Percentiles rank a stretch among this genome's conserved stretches.
Conservation (phyloP, 2,888 invertebrate genomes). For the Polia nebulosa region DNA sequence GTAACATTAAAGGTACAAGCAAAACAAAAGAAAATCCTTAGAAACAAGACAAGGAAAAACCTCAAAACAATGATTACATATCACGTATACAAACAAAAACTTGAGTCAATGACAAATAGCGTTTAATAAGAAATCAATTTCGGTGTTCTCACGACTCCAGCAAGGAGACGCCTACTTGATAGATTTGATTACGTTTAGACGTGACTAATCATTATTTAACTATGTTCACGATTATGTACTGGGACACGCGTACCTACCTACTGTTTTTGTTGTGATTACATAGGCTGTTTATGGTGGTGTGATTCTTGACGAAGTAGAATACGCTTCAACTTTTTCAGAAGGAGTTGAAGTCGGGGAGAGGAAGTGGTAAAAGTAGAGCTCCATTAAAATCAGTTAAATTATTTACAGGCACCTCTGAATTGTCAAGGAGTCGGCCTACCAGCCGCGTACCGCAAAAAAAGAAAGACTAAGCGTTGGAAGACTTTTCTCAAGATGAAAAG, state of each 20-base stretch:
- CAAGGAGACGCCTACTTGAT: constrained; percentile 65
- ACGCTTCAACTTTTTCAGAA: too few relatives aligned
- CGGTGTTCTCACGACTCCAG: constrained; percentile 71
- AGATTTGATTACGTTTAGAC: constrained; percentile 58
- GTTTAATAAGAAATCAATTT: constrained; percentile 76
- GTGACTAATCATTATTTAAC: constrained; percentile 62
- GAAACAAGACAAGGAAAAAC: constrained; percentile 34
- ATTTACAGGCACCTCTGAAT: too few relatives aligned
- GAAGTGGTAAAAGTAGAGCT: too few relatives aligned
- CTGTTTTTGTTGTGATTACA: constrained; percentile 51
- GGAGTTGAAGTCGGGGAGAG: too few relatives aligned
- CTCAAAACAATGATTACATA: constrained; percentile 32
- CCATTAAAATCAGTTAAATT: too few relatives aligned
- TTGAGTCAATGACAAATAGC: constrained; percentile 61
- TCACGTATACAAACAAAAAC: constrained; percentile 58
- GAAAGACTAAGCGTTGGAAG: too few relatives aligned
- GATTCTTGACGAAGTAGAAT: neutral
- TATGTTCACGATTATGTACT: constrained; percentile 56
- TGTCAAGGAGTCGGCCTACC: too few relatives aligned
- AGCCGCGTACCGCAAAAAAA: too few relatives aligned
- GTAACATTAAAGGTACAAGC: neutral
- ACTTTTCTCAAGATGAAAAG: too few relatives aligned
- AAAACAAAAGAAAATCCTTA: constrained; percentile 18
- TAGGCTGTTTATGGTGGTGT: neutral
- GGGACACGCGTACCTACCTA: constrained; percentile 41